Conservation (phyloP, 2,113 vertebrate species). For the Rhinolophus sinicus region DNA sequence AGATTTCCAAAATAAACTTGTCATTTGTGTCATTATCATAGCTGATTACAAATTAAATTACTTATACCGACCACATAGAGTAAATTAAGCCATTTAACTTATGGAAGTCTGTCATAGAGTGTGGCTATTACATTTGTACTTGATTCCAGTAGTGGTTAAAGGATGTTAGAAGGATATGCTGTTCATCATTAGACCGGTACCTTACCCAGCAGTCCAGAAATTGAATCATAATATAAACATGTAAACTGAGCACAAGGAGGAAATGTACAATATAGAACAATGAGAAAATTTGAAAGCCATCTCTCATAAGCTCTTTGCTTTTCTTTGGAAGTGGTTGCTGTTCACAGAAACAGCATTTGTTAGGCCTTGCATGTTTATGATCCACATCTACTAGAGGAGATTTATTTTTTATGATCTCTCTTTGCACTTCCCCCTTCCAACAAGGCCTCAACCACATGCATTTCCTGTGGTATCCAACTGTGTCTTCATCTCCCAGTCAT, state of each 20-base stretch:
- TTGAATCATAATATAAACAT: constrained; percentile 32
- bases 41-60: constrained; percentile 61
- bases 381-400: not conserved
- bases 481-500: not conserved
- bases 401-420: not conserved
- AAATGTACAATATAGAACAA: not conserved
- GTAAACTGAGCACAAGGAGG: constrained; percentile 29
- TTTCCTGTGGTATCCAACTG: not conserved
- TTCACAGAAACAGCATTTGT: not conserved
- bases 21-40: constrained; percentile 48
- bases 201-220: constrained; percentile 43
- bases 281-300: not conserved
- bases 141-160: constrained; percentile 53
- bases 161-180: constrained; percentile 38
- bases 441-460: not conserved
- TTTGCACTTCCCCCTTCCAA: not conserved
- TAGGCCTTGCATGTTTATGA: not conserved
- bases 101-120: not conserved
- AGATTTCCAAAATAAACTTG: constrained; percentile 59
- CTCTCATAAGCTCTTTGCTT: not conserved
- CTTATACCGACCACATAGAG: constrained; percentile 43
- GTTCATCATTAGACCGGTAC: constrained; percentile 31
- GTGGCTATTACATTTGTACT: constrained; percentile 47
- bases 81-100: constrained; percentile 52
- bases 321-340: not conserved